phyloP scores from a whole-genome alignment of 2,888 invertebrate species.

The Chrysomela aeneicollis region DNA sequence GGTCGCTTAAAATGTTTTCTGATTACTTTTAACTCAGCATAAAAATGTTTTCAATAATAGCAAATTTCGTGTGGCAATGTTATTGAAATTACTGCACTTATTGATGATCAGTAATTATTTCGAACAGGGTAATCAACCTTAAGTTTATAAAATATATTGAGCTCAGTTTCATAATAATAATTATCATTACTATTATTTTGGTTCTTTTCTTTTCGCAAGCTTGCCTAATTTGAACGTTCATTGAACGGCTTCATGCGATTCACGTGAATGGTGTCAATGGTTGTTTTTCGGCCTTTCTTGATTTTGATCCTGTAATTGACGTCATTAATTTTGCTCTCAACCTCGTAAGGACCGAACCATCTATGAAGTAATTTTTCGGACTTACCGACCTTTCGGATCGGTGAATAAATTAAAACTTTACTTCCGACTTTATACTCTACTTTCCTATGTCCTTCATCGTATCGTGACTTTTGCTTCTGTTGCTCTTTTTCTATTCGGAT shows the following conservation, averaged over 20 bases:
- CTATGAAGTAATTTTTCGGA: conserved; percentile 2
- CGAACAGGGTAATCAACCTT: neutral
- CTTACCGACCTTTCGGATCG: neutral
- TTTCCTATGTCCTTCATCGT: neutral
- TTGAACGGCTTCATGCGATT: neutral
- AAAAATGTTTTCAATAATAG: no score
- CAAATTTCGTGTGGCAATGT: no score
- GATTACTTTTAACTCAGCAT: no score
- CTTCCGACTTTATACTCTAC: neutral
- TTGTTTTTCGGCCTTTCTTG: neutral
- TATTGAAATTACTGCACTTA: neutral
- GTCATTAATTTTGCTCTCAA: neutral
- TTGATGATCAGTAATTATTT: neutral
- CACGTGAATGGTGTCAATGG: neutral
- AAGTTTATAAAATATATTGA: neutral
- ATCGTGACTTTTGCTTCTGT: neutral
- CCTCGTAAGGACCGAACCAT: conserved; percentile 5
- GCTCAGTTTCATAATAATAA: neutral
- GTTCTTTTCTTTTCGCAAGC: neutral
- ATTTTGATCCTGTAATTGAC: neutral
- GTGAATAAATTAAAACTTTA: neutral
- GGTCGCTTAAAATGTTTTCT: no score
- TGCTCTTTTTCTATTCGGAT: neutral
- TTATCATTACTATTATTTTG: neutral
- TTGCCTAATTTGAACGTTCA: neutral